phyloP scores from a whole-genome alignment of 2,888 invertebrate genomes.

The Drosophila quinaria region DNA sequence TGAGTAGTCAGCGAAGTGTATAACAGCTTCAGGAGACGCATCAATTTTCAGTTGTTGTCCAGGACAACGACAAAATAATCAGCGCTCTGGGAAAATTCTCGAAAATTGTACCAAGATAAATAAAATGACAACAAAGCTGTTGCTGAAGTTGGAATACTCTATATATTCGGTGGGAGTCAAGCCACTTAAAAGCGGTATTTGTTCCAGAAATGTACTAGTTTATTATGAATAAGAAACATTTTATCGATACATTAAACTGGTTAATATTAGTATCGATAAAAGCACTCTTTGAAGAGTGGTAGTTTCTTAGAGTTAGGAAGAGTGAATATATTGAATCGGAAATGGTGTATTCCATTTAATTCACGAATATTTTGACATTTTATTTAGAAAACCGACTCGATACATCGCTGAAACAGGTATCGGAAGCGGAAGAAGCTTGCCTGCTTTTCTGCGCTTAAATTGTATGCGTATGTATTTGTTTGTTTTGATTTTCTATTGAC shows the following conservation, averaged over 20 bases:
- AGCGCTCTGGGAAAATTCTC: conserved; percentile 43
- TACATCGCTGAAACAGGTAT: background rate
- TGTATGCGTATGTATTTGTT: conserved; percentile 1
- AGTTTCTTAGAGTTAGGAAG: background rate
- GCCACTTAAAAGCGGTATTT: background rate
- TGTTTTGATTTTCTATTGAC: conserved; percentile 37
- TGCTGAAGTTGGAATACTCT: conserved; percentile 7
- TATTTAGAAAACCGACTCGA: background rate
- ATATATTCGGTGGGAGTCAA: background rate
- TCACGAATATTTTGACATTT: background rate
- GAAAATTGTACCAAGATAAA: conserved; percentile 49
- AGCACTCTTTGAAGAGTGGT: background rate
- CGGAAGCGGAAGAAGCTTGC: conserved; percentile 5
- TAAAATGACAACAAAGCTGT: conserved; percentile 9
- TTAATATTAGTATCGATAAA: background rate
- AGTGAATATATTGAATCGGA: background rate
- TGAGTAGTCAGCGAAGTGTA: conserved; percentile 62
- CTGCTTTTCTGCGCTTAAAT: conserved; percentile 7
- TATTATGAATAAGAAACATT: background rate
- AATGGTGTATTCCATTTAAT: background rate
- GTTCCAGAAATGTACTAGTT: background rate
- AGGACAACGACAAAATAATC: conserved; percentile 65
- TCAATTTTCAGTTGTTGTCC: conserved; percentile 77
- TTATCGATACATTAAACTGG: background rate
- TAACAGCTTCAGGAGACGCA: conserved; percentile 44